Conservation (phyloP, 2,113 vertebrate genomes). For the Etheostoma spectabile region DNA sequence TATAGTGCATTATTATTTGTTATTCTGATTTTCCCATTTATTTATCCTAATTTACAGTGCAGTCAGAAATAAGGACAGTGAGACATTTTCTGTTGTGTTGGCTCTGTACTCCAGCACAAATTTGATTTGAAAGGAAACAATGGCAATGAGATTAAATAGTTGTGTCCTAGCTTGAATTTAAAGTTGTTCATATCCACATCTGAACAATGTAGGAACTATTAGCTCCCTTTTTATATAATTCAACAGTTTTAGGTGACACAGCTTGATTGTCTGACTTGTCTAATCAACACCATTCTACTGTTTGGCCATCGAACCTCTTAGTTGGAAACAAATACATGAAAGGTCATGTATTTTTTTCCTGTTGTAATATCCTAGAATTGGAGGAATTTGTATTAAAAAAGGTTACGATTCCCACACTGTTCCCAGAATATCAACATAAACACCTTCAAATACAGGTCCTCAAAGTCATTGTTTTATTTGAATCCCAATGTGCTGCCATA, state of each 20-base stretch:
- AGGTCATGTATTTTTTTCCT: background rate
- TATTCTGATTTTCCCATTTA: background rate
- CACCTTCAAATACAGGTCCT: constrained; percentile 4
- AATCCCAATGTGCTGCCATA: background rate
- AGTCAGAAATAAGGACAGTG: background rate
- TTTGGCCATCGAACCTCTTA: constrained; percentile 4
- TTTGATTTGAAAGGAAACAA: background rate
- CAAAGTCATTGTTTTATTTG: background rate
- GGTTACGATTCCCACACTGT: background rate
- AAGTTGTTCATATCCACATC: background rate
- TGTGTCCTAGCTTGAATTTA: background rate
- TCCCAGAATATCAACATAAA: background rate
- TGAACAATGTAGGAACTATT: background rate
- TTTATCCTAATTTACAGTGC: background rate
- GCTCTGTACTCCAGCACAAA: background rate
- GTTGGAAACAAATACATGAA: too few relatives aligned
- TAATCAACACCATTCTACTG: constrained; percentile 10
- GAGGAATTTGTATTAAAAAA: background rate
- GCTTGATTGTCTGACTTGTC: background rate
- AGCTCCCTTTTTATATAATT: background rate
- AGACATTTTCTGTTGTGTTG: constrained; percentile 5
- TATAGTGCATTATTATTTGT: background rate
- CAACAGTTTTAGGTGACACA: background rate
- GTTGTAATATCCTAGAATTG: background rate
- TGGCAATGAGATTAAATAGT: background rate